Evolutionary conservation across 2,797 vertebrate genomes (phyloP).

Genomic region (Manis pentadactyla): DNA sequence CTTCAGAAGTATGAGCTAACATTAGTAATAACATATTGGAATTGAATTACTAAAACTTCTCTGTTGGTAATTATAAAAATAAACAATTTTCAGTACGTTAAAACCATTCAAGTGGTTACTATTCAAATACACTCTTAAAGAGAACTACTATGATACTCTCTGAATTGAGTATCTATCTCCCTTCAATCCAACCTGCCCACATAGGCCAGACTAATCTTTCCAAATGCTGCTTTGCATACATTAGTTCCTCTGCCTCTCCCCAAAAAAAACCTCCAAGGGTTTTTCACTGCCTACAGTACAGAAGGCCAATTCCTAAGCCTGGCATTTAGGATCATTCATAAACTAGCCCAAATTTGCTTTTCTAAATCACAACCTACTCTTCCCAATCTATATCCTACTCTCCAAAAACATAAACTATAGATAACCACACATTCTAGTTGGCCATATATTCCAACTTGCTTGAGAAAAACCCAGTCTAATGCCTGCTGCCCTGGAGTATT

Average conservation of each 20-base stretch:
- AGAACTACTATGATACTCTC: background rate
- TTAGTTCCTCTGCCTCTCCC: background rate
- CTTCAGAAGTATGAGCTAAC: conserved; percentile 15
- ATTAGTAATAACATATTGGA: background rate
- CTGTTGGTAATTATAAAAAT: conserved; percentile 14
- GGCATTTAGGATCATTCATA: background rate
- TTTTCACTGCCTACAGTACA: conserved; percentile 12
- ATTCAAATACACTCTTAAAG: conserved; percentile 32
- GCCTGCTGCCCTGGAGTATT: background rate
- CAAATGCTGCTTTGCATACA: background rate
- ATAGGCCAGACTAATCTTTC: background rate
- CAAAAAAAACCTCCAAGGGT: background rate
- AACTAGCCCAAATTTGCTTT: background rate
- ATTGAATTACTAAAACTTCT: conserved; percentile 8
- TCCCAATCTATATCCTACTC: background rate
- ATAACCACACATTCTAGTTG: background rate
- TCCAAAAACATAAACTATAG: background rate
- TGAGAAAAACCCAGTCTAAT: background rate
- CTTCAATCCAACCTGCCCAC: background rate
- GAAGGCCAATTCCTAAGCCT: background rate
- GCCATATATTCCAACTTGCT: background rate
- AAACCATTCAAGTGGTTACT: background rate
- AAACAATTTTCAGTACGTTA: background rate
- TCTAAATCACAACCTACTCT: background rate
- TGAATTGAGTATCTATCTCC: background rate